These are phyloP conservation scores for Diachasmimorpha longicaudata DNA, from an alignment of 1,140 invertebrate genomes.

Conservation along the genomic window DNA sequence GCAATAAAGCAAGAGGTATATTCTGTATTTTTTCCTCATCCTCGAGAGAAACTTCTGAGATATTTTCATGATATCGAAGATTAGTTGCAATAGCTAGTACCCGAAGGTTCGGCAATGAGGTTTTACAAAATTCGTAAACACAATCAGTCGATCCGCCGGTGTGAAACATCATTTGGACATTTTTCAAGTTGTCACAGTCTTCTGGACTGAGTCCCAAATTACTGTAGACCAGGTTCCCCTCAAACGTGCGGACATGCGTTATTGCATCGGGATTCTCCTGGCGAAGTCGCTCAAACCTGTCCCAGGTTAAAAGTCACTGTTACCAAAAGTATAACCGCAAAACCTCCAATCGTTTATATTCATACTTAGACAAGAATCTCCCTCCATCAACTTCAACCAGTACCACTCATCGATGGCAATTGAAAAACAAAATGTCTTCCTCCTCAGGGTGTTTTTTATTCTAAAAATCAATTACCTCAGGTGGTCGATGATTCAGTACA, in stretches of 20 bases:
- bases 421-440: no score
- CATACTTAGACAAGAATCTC: no score
- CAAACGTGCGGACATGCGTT: slow-evolving; percentile 35
- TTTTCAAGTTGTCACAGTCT: slow-evolving; percentile 28
- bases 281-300: slow-evolving; percentile 46
- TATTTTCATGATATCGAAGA: slow-evolving; percentile 29
- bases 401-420: no score
- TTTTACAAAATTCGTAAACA: slow-evolving; percentile 37
- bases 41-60: slow-evolving; percentile 26
- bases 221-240: slow-evolving; percentile 48
- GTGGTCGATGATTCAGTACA: no score
- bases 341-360: no score
- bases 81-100: slow-evolving; percentile 22
- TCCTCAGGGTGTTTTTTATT: no score
- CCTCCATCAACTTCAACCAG: no score
- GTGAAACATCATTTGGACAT: slow-evolving; percentile 44
- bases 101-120: slow-evolving; percentile 36
- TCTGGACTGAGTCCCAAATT: slow-evolving; percentile 30
- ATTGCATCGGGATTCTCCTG: slow-evolving; percentile 40
- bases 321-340: no score
- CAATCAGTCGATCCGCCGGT: slow-evolving; percentile 37
- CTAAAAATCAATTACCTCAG: no score
- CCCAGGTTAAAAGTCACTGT: background rate
- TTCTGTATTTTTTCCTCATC: slow-evolving; percentile 29
- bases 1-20: slow-evolving; percentile 38